A percentile compares a stretch with the other conserved stretches of the same genome.
phyloP scores from a whole-genome alignment of 2,113 vertebrate species.

The Parotia lawesii region DNA sequence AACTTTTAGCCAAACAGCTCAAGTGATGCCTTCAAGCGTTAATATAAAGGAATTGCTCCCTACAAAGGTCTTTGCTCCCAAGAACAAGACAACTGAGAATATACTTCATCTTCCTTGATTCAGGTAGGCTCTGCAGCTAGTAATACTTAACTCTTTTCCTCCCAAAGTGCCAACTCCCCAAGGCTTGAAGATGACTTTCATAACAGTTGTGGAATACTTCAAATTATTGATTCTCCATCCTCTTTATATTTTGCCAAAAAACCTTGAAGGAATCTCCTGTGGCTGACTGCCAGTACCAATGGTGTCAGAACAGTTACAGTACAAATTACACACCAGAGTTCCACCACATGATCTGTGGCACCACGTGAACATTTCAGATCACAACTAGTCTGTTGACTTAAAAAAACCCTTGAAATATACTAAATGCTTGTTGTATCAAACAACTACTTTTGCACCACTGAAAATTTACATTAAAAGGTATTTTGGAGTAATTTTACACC shows the following conservation, averaged over 20 bases:
- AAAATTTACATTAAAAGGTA: not conserved
- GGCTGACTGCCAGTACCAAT: not conserved
- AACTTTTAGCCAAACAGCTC: not conserved
- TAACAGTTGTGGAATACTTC: not conserved
- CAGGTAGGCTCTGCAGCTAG: not conserved
- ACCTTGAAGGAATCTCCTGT: not conserved
- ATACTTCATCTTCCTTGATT: not conserved
- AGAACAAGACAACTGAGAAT: not conserved
- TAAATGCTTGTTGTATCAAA: not conserved
- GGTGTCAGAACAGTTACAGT: not conserved
- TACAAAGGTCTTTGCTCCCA: not conserved
- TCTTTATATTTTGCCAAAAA: not conserved
- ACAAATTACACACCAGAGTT: not conserved
- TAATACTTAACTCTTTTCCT: not conserved
- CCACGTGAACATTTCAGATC: not conserved
- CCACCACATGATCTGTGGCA: not conserved
- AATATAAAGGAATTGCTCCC: not conserved
- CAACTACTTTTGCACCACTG: not conserved
- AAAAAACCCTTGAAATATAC: not conserved
- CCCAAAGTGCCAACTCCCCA: not conserved
- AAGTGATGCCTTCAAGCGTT: not conserved
- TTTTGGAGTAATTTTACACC: not conserved
- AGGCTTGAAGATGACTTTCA: not conserved
- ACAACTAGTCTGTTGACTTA: not conserved
- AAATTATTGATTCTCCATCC: not conserved